A percentile compares a stretch with the other conserved stretches of the same genome.
Evolutionary conservation across 2,113 vertebrate genomes (phyloP).

Genomic region (Equus quagga): DNA sequence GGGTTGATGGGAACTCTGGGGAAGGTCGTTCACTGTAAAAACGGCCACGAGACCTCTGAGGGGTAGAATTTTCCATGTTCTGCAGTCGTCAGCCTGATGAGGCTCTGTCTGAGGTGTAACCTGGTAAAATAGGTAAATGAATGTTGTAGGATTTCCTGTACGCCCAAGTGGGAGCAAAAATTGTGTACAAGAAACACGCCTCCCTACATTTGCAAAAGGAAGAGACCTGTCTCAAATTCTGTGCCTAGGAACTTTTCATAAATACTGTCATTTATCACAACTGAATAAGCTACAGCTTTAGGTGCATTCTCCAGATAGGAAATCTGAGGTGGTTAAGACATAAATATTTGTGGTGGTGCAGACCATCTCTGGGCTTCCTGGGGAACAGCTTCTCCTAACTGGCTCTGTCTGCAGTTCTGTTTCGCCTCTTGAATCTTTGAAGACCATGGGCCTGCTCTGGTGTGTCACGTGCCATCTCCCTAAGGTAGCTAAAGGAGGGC

Average conservation of each 20-base stretch:
- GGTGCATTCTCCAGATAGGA: background rate
- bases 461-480: background rate
- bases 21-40: rapidly evolving
- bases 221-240: background rate
- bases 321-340: background rate
- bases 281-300: background rate
- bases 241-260: background rate
- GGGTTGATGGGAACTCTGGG: rapidly evolving
- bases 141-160: background rate
- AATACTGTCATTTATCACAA: background rate
- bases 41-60: rapidly evolving
- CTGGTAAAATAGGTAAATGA: background rate
- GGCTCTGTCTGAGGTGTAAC: too few relatives aligned
- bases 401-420: too few relatives aligned
- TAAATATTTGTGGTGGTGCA: rapidly evolving
- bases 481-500: background rate
- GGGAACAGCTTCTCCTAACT: too few relatives aligned
- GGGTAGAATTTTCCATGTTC: rapidly evolving
- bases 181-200: rapidly evolving
- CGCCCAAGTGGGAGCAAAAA: background rate
- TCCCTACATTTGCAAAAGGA: background rate
- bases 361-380: background rate
- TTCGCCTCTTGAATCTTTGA: background rate
- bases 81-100: rapidly evolving
- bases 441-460: background rate